Base-by-base conservation (phyloP, 2,888 invertebrate genomes). In the Dynastes tityus region DNA sequence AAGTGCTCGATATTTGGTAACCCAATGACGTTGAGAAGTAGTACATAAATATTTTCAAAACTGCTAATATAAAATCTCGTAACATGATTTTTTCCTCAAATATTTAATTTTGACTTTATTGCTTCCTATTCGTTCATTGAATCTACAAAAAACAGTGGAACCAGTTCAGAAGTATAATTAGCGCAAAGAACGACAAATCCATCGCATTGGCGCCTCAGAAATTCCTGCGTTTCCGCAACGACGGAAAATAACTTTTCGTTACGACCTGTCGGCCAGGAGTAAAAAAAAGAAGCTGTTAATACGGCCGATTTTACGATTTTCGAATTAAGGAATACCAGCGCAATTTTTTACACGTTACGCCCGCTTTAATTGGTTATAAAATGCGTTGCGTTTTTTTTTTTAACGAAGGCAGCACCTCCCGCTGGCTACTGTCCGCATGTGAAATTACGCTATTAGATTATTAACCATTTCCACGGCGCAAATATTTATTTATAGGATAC, bases 311-410 rank as follows among this genome's bases (percentile, higher is more conserved):
- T 63, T 63, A 63, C 63, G 63, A 29, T 63, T 13, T 29, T 63
- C 51, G 29, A 68, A 27, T 61, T 61, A 74, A 74, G 45, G 73
- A 37, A 63, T 45, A 61, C 58, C 73, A 58, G 73, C 73, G 61
- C 73, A 74, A 74, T 74, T 74, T 74, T 74, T 74, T 74, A 74
- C 73, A 74, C 61, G 61, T 74, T 74, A 74, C 73, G 40, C 61
- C n/a, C 61, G 45, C 45, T 74, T 74, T 74, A 61, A 74, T 74
- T 73, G 73, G 73, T 49, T 45, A 27, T 74, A 74, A 74, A 74
- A 74, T 49, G 61, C 73, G 45, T 63, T 55, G 61, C 27, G 27
- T 45, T 32, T 61, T 22, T 32, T 61, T 22, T 73, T 58, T 61
- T 71, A 16, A 16, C 37, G 13, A 40, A 55, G 0, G 4, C 27